These are phyloP conservation scores for Decapterus maruadsi DNA, from an alignment of 2,797 vertebrate genomes.

Conservation along the genomic window DNA sequence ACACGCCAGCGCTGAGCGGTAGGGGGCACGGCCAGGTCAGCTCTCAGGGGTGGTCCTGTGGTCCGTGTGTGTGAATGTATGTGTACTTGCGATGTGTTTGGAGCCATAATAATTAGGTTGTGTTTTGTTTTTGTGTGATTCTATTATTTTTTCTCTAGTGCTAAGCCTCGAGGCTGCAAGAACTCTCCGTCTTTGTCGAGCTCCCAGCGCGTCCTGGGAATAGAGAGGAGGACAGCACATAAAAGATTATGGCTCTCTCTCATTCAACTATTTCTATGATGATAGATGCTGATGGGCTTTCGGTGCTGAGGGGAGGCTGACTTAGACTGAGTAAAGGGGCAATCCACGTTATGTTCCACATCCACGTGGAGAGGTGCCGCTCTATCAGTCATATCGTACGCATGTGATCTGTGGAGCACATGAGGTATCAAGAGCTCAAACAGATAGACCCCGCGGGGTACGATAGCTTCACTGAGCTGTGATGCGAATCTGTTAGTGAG, in stretches of 20 bases:
- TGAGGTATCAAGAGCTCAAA: conserved; percentile 45
- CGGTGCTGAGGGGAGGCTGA: conserved; percentile 21
- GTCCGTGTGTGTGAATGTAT: conserved; percentile 64
- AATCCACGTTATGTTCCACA: not conserved
- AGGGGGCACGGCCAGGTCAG: conserved; percentile 76
- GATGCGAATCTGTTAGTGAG: conserved; percentile 56
- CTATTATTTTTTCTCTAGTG: conserved; percentile 70
- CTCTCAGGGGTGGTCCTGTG: conserved; percentile 82
- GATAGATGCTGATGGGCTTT: conserved; percentile 58
- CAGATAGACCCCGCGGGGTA: conserved; percentile 21
- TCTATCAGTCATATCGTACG: conserved; percentile 44
- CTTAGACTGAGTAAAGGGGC: not conserved
- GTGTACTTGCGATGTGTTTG: conserved; percentile 68
- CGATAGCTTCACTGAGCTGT: conserved; percentile 45
- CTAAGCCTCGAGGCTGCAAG: conserved; percentile 53
- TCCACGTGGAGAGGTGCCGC: conserved; percentile 26
- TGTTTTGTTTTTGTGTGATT: conserved; percentile 78
- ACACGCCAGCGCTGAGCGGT: conserved; percentile 75
- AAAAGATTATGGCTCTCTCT: conserved; percentile 54
- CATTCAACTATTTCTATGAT: conserved; percentile 64
- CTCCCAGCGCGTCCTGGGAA: conserved; percentile 63
- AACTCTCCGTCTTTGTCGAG: conserved; percentile 62
- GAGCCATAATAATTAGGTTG: conserved; percentile 72
- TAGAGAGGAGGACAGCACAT: conserved; percentile 55
- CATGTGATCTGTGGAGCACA: conserved; percentile 49